Percentiles rank a stretch among this genome's conserved stretches.
Evolutionary conservation across 2,113 vertebrate species (phyloP).

Genomic region (Rhea americana): DNA sequence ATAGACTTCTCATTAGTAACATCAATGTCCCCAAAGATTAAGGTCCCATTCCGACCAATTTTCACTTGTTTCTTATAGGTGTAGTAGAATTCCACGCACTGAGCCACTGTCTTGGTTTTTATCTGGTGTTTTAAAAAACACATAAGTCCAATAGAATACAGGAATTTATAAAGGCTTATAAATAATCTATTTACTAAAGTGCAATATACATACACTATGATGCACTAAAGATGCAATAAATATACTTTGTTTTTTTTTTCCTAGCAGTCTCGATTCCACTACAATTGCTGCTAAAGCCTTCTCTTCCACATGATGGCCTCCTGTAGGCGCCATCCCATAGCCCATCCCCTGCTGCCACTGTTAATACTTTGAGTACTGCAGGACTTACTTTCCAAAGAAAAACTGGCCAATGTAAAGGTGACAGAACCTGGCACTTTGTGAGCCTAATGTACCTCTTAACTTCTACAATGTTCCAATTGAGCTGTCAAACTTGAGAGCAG

Average conservation of each 20-base stretch:
- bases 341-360: neutral
- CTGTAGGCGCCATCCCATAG: neutral
- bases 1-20: conserved; percentile 69
- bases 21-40: conserved; percentile 90
- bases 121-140: conserved; percentile 79
- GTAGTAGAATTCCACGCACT: conserved; percentile 98
- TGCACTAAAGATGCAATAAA: neutral
- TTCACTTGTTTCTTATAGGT: conserved; percentile 97
- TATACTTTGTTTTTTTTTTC: neutral
- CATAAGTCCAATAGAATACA: neutral
- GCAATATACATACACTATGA: neutral
- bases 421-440: neutral
- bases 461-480: neutral
- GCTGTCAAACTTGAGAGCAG: neutral
- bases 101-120: conserved; percentile 93
- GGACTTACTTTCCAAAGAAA: neutral
- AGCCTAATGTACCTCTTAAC: neutral
- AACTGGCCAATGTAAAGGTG: conserved; percentile 19
- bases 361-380: neutral
- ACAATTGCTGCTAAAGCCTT: neutral
- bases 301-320: rapidly evolving
- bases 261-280: neutral
- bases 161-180: neutral
- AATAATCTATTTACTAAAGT: neutral
- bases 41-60: conserved; percentile 89